Conservation (phyloP, 2,888 invertebrate genomes). For the Heliconius sara region DNA sequence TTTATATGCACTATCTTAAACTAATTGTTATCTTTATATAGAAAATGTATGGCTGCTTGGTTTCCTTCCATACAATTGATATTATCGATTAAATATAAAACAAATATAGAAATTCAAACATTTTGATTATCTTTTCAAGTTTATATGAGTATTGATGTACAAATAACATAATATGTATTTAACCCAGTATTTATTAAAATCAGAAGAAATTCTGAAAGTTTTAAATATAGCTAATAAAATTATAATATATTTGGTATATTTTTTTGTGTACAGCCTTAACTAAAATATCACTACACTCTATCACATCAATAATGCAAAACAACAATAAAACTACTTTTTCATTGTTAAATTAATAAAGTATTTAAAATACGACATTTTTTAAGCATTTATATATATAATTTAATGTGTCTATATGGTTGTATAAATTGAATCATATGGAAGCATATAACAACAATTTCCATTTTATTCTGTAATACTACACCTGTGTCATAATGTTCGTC, state of each 20-base stretch:
- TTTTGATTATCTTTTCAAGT: slow-evolving; percentile 1
- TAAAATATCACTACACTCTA: slow-evolving; percentile 58
- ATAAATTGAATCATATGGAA: too few species aligned
- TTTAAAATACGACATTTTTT: slow-evolving; percentile 9
- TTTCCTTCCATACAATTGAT: background rate
- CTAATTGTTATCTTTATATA: slow-evolving; percentile 4
- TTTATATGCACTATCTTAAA: slow-evolving; percentile 15
- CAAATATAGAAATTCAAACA: background rate
- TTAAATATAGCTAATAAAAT: slow-evolving; percentile 18
- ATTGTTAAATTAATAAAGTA: slow-evolving; percentile 45
- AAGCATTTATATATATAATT: background rate
- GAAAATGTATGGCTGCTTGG: background rate
- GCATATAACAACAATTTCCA: too few species aligned
- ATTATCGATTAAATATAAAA: background rate
- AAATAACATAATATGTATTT: slow-evolving; percentile 5
- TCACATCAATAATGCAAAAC: slow-evolving; percentile 57
- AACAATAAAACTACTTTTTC: slow-evolving; percentile 1
- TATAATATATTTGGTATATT: slow-evolving; percentile 35
- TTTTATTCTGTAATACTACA: too few species aligned
- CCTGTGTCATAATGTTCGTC: too few species aligned
- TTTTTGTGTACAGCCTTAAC: slow-evolving; percentile 36
- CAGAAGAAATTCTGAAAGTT: slow-evolving; percentile 5
- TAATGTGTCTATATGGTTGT: background rate
- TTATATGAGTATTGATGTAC: background rate
- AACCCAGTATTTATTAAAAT: background rate